A percentile compares a stretch with the other conserved stretches of the same genome.
Evolutionary conservation across 1,140 invertebrate species (phyloP).

Genomic region (Ectropis grisescens): DNA sequence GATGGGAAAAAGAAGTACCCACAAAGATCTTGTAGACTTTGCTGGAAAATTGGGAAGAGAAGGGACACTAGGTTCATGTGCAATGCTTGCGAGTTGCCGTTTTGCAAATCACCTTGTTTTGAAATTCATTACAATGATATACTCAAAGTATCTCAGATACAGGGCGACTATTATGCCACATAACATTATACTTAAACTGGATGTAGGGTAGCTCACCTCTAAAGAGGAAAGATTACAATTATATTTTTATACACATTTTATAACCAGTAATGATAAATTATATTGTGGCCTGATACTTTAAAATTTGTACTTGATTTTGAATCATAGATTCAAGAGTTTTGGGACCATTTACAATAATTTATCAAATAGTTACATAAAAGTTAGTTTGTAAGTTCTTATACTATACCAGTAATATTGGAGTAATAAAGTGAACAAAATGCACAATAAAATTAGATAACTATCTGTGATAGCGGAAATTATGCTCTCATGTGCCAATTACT

Average conservation of each 20-base stretch:
- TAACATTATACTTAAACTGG: slow-evolving; percentile 22
- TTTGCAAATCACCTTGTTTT: slow-evolving; percentile 66
- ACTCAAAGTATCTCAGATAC: slow-evolving; percentile 53
- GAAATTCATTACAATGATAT: slow-evolving; percentile 63
- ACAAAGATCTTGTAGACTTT: slow-evolving; percentile 60
- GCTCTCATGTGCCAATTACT: slow-evolving; percentile 47
- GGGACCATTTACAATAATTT: slow-evolving; percentile 32
- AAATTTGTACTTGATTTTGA: slow-evolving; percentile 12
- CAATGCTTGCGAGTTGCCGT: slow-evolving; percentile 59
- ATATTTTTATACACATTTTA: slow-evolving; percentile 4
- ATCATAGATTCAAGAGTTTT: slow-evolving; percentile 51
- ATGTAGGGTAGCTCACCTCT: slow-evolving; percentile 16
- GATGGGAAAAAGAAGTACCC: slow-evolving; percentile 70
- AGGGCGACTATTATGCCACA: slow-evolving; percentile 58
- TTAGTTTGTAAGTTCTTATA: no score
- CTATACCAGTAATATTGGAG: slow-evolving; percentile 5
- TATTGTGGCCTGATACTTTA: no score
- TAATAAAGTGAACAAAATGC: slow-evolving; percentile 22
- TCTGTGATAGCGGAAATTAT: slow-evolving; percentile 46
- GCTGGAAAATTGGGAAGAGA: slow-evolving; percentile 62
- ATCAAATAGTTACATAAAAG: background rate
- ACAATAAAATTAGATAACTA: slow-evolving; percentile 34
- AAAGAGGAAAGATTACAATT: slow-evolving; percentile 7
- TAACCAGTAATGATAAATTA: slow-evolving; percentile 1
- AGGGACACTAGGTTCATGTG: slow-evolving; percentile 67